A percentile compares a stretch with the other conserved stretches of the same genome.
Conservation (phyloP, 2,797 vertebrate genomes). For the Ceryle rudis region DNA sequence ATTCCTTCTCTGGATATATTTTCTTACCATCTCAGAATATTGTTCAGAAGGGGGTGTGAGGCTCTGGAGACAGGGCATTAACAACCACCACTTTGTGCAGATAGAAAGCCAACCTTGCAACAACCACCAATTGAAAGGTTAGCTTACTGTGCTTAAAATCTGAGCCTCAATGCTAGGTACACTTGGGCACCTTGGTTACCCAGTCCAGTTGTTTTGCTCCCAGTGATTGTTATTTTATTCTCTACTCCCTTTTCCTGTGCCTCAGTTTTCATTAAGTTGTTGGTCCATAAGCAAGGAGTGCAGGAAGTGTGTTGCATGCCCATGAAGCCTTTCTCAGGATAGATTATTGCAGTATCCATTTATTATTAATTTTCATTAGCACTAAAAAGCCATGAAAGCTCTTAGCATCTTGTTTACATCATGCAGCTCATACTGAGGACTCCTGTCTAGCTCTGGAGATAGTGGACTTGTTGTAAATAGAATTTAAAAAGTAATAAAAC, state of each 20-base stretch:
- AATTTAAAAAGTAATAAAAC: slow-evolving; percentile 24
- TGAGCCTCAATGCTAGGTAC: background rate
- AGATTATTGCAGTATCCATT: slow-evolving; percentile 19
- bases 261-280: background rate
- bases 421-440: slow-evolving; percentile 16
- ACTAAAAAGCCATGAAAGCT: slow-evolving; percentile 59
- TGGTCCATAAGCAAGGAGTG: background rate
- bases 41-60: background rate
- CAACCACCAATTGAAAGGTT: background rate
- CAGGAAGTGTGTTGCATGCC: background rate
- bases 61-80: background rate
- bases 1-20: background rate
- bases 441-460: slow-evolving; percentile 38
- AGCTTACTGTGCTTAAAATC: background rate
- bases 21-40: background rate
- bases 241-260: background rate
- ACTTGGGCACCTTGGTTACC: background rate
- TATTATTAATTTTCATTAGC: slow-evolving; percentile 68
- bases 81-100: background rate
- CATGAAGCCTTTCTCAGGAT: background rate
- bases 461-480: slow-evolving; percentile 40
- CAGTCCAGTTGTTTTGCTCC: background rate
- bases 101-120: background rate
- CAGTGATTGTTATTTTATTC: background rate
- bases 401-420: slow-evolving; percentile 63